Percentiles rank a stretch among this genome's conserved stretches.
phyloP scores from a whole-genome alignment of 2,888 invertebrate species.

The Colostygia pectinataria region DNA sequence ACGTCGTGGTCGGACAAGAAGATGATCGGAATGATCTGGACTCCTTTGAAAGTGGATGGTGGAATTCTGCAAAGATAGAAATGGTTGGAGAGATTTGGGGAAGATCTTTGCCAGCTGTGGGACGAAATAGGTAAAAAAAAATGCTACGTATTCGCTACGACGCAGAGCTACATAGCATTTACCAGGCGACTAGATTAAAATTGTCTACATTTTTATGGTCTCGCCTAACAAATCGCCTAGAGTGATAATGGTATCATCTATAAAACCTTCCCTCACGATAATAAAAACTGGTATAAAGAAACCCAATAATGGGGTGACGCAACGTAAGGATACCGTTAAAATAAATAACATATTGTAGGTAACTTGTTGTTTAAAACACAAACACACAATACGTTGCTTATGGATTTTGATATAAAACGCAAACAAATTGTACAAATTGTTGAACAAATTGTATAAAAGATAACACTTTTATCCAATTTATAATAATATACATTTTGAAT shows the following conservation, averaged over 20 bases:
- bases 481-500: too few species aligned
- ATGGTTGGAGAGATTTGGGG: too few species aligned
- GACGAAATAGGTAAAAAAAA: not conserved
- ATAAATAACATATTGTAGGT: not conserved
- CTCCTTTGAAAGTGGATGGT: too few species aligned
- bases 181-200: constrained; percentile 3
- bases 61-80: too few species aligned
- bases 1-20: too few species aligned
- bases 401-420: too few species aligned
- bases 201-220: constrained; percentile 15
- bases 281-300: constrained; percentile 23
- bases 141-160: constrained; percentile 8
- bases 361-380: constrained; percentile 3
- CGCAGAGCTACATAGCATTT: constrained; percentile 4
- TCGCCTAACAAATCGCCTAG: constrained; percentile 12
- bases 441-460: too few species aligned
- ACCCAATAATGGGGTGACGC: constrained; percentile 16
- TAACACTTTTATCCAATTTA: too few species aligned
- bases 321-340: constrained; percentile 13
- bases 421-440: too few species aligned
- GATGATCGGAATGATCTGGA: too few species aligned
- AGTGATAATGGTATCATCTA: constrained; percentile 16
- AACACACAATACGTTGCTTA: not conserved
- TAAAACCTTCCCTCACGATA: constrained; percentile 22
- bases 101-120: too few species aligned